Conservation (phyloP, 2,888 invertebrate species). For the Nemurella pictetii region DNA sequence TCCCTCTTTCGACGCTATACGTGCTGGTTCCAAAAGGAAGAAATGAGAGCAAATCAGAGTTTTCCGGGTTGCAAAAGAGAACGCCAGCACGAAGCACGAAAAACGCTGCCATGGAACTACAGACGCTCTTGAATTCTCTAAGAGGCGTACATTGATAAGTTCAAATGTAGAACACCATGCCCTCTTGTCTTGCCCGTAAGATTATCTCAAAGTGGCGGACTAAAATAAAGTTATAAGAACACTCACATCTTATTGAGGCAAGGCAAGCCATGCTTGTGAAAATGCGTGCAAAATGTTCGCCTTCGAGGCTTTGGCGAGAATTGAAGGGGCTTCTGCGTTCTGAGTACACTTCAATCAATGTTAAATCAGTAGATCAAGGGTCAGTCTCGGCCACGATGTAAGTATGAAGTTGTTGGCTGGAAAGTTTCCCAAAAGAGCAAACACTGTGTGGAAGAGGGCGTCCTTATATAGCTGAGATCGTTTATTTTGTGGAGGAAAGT, state of each 20-base stretch:
- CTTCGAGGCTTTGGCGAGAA: background rate
- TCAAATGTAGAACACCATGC: background rate
- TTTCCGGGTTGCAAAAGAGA: background rate
- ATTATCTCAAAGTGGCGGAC: conserved; percentile 20
- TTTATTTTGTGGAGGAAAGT: background rate
- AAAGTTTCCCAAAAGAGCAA: background rate
- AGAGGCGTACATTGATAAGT: background rate
- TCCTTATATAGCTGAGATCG: background rate
- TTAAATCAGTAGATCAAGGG: background rate
- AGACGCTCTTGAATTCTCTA: background rate
- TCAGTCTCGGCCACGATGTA: background rate
- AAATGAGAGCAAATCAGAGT: background rate
- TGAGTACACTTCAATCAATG: background rate
- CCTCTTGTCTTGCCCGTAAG: background rate
- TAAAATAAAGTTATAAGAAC: conserved; percentile 15
- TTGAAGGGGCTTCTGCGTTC: background rate
- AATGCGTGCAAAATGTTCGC: background rate
- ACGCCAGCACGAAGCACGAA: no score
- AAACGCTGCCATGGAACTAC: background rate
- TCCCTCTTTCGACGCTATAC: background rate
- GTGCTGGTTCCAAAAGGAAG: background rate
- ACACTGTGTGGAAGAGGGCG: background rate
- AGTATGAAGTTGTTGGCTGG: no score
- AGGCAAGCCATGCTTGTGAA: background rate
- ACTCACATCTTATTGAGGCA: background rate